These are phyloP conservation scores for Oxystoma pomonae DNA, from an alignment of 2,888 invertebrate species.

Conservation along the genomic window DNA sequence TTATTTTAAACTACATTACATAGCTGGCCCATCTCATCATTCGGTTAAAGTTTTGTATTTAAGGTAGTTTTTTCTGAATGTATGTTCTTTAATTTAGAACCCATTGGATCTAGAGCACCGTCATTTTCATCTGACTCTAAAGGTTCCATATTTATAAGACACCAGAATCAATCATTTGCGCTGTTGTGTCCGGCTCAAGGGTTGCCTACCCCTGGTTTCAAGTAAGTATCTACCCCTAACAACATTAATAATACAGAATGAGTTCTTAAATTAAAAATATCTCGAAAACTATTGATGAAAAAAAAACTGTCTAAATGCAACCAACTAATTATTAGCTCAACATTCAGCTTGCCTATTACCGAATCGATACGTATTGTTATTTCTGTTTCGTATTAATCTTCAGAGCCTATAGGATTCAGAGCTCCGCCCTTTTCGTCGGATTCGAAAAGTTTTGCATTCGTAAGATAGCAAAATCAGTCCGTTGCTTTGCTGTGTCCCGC, in stretches of 20 bases:
- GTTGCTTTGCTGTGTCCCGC: constrained; percentile 52
- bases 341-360: too few species aligned
- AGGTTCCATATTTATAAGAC: constrained; percentile 36
- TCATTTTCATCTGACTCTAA: constrained; percentile 47
- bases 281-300: background rate
- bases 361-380: too few species aligned
- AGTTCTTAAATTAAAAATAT: constrained; percentile 7
- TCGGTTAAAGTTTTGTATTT: constrained; percentile 54
- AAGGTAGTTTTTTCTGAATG: background rate
- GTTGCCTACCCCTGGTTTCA: constrained; percentile 61
- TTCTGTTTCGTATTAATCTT: too few species aligned
- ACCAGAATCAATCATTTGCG: constrained; percentile 50
- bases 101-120: constrained; percentile 54
- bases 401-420: constrained; percentile 55
- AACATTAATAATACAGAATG: constrained; percentile 17
- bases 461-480: constrained; percentile 46
- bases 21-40: constrained; percentile 45
- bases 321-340: too few species aligned
- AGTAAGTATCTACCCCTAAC: constrained; percentile 45
- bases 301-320: too few species aligned
- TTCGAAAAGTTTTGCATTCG: constrained; percentile 49
- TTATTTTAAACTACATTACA: background rate
- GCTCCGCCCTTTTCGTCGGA: constrained; percentile 48
- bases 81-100: constrained; percentile 47
- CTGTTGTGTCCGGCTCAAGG: constrained; percentile 63